Evolutionary conservation across 2,888 invertebrate species (phyloP).

Genomic region (Drosophila recens): DNA sequence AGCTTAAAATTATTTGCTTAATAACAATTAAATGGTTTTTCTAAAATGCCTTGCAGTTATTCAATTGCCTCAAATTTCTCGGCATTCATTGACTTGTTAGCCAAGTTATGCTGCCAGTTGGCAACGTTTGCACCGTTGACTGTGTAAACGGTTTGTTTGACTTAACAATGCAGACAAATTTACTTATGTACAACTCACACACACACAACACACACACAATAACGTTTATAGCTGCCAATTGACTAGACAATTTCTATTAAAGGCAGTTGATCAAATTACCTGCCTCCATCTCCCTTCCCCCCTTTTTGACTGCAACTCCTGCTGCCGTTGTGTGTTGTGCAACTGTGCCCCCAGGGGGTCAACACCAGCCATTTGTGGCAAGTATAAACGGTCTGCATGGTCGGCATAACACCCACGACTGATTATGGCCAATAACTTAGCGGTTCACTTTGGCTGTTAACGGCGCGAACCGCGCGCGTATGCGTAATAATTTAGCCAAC

Average conservation of each 20-base stretch:
- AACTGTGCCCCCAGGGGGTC: constrained; percentile 62
- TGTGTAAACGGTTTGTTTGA: constrained; percentile 68
- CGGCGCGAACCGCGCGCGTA: constrained; percentile 17
- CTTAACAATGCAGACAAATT: constrained; percentile 69
- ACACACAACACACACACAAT: constrained; percentile 38
- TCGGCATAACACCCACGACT: constrained; percentile 49
- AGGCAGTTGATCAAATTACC: constrained; percentile 63
- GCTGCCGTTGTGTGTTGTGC: constrained; percentile 46
- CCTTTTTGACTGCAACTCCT: not conserved
- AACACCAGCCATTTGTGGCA: constrained; percentile 65
- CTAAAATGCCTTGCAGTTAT: not conserved
- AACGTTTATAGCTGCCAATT: constrained; percentile 61
- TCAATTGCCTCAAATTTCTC: constrained; percentile 23
- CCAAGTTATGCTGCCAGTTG: constrained; percentile 38
- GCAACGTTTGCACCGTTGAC: constrained; percentile 58
- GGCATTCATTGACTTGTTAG: constrained; percentile 41
- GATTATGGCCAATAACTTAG: constrained; percentile 36
- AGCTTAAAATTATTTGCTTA: not conserved
- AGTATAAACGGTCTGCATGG: constrained; percentile 35
- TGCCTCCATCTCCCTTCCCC: not conserved
- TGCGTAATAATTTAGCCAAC: constrained; percentile 44
- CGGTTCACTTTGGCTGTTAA: constrained; percentile 12
- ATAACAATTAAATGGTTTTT: not conserved
- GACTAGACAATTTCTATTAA: constrained; percentile 62
- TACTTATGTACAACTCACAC: constrained; percentile 32